Base-by-base conservation (phyloP, 2,888 invertebrate species). In the Eretmocerus hayati region DNA sequence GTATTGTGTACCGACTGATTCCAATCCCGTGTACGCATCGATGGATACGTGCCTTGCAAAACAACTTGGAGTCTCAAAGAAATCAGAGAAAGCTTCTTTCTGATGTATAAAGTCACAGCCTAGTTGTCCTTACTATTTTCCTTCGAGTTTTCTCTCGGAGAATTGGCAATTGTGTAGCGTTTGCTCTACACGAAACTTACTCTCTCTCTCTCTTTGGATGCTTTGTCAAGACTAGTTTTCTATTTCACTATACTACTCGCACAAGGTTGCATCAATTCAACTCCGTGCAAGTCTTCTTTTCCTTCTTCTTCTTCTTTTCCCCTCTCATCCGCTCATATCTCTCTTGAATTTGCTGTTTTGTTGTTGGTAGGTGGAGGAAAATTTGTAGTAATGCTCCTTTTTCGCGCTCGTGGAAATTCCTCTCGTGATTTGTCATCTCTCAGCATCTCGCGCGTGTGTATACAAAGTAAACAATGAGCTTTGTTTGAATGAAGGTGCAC, bases 121-220 rank as follows among this genome's bases (percentile, higher is more conserved):
- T 16, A 20, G 31, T 23, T 26, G 23, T 42, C 37, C 45, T 42
- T 23, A 30, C 30, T 37, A 21, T 33, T 35, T 41, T 18, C 22
- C 37, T 11, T 38, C 15, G 42, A 48, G 58, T 30, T 33, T 35
- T 41, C 21, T 30, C 37, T 11, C 41, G 18, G 42, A 48, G 58
- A 62, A 64, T 63, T 63, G 63, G 41, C 59, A 60, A 63, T 63
- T 60, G 62, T 26, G 26, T n/a, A n/a, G n/a, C 6, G 26, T 26
- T 11, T 26, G n/a, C n/a, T 26, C 26, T 11, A 9, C 26, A 26
- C 26, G 26, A n/a, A n/a, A n/a, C n/a, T n/a, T n/a, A n/a, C n/a
- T n/a, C 11, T 26, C 11, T 26, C 11, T 33, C 33, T 9, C 33
- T 33, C 33, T 33, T 18, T 11, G 26, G 26, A 6, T 11, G 26